phyloP scores from a whole-genome alignment of 2,797 vertebrate species.

The Artibeus lituratus region DNA sequence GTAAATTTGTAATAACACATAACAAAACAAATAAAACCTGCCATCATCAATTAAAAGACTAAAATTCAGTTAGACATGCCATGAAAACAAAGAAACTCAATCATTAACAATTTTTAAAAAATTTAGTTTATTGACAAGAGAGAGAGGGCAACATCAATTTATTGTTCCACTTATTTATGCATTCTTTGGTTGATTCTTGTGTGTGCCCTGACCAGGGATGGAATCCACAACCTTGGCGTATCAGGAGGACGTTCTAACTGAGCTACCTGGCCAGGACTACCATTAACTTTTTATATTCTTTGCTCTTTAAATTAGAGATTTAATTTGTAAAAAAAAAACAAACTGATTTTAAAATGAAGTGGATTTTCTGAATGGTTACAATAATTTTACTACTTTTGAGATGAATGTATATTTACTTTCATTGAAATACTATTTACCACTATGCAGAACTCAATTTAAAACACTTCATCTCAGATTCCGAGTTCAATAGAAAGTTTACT shows the following conservation, averaged over 20 bases:
- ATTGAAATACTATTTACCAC: neutral
- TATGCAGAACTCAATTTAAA: constrained; percentile 13
- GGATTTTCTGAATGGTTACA: constrained; percentile 19
- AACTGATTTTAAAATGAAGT: constrained; percentile 29
- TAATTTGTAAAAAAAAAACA: neutral
- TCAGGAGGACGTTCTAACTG: neutral
- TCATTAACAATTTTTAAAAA: neutral
- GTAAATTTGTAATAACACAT: neutral
- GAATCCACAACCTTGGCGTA: neutral
- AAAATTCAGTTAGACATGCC: neutral
- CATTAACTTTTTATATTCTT: neutral
- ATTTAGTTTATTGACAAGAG: neutral
- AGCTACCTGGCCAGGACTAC: neutral
- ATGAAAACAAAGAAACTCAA: neutral
- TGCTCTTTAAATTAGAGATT: neutral
- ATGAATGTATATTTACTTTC: neutral
- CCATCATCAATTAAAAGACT: neutral
- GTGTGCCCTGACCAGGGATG: neutral
- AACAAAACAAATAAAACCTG: neutral
- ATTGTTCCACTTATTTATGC: neutral
- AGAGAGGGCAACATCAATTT: neutral
- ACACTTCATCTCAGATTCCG: neutral
- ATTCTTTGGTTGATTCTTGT: neutral
- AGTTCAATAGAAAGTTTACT: neutral
- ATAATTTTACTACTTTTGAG: neutral